Percentiles rank a stretch among this genome's conserved stretches.
These are phyloP conservation scores for Trachemys scripta DNA, from an alignment of 2,113 vertebrate species.

Conservation along the genomic window DNA sequence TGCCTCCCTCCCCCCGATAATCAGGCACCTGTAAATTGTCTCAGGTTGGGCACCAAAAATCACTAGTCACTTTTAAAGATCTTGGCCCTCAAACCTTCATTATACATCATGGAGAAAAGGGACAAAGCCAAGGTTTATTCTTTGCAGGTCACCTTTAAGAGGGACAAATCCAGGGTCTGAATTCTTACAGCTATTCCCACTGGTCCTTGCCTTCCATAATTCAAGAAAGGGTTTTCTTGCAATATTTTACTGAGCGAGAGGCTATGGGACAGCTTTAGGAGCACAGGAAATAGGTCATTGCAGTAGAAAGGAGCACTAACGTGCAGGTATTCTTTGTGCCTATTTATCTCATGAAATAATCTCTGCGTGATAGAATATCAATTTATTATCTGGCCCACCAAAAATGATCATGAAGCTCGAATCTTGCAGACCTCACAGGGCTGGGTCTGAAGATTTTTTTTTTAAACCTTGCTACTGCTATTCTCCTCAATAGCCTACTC, in stretches of 20 bases:
- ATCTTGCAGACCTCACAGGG: not conserved
- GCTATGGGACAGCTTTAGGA: not conserved
- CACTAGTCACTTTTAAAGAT: not conserved
- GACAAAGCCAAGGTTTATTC: not conserved
- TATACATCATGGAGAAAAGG: not conserved
- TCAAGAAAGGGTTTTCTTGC: not conserved
- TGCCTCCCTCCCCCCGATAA: not conserved
- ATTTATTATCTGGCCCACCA: not conserved
- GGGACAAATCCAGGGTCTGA: not conserved
- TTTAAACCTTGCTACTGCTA: not conserved
- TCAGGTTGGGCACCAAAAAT: not conserved
- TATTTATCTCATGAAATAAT: not conserved
- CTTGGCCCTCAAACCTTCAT: not conserved
- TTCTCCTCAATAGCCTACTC: not conserved
- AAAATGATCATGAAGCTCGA: not conserved
- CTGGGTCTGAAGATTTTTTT: not conserved
- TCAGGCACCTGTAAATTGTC: not conserved
- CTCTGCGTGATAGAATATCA: not conserved
- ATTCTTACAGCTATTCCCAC: not conserved
- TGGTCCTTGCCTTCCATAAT: not conserved
- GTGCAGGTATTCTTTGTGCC: not conserved
- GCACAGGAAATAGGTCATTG: not conserved
- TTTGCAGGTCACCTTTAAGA: not conserved
- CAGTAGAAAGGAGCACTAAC: not conserved
- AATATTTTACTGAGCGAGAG: not conserved